Evolutionary conservation across 2,888 invertebrate species (phyloP).

Genomic region (Drosophila yooni): DNA sequence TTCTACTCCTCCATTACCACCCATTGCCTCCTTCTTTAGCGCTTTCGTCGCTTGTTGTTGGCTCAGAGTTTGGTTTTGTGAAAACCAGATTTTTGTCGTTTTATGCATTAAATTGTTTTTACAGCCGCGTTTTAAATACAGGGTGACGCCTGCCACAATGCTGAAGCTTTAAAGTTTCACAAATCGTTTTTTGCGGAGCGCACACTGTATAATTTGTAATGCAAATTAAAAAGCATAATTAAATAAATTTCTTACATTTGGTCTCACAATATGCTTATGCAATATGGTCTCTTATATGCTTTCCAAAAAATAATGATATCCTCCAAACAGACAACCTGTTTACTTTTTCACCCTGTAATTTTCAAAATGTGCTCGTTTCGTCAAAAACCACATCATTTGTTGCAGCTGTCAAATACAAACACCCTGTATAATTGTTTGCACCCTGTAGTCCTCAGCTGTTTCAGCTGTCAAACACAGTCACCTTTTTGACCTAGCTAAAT

Average conservation of each 20-base stretch:
- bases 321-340: neutral
- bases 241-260: neutral
- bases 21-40: slow-evolving; percentile 55
- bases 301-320: neutral
- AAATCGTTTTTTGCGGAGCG: neutral
- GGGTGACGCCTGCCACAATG: slow-evolving; percentile 37
- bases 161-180: neutral
- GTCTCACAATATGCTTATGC: too few species aligned
- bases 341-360: neutral
- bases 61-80: slow-evolving; percentile 74
- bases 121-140: slow-evolving; percentile 77
- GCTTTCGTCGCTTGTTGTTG: slow-evolving; percentile 72
- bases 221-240: neutral
- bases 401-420: neutral
- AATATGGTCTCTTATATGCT: neutral
- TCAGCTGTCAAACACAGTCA: neutral
- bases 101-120: slow-evolving; percentile 83
- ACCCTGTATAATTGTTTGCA: neutral
- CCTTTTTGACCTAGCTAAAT: neutral
- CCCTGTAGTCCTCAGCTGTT: neutral
- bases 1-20: slow-evolving; percentile 30
- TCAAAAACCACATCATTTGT: neutral
- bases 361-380: neutral
- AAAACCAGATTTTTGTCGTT: slow-evolving; percentile 83
- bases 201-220: neutral